Evolutionary conservation across 2,888 invertebrate genomes (phyloP), one percentile per base, ranked within the genome.

Genomic region (Drosophila nigritarsus): DNA sequence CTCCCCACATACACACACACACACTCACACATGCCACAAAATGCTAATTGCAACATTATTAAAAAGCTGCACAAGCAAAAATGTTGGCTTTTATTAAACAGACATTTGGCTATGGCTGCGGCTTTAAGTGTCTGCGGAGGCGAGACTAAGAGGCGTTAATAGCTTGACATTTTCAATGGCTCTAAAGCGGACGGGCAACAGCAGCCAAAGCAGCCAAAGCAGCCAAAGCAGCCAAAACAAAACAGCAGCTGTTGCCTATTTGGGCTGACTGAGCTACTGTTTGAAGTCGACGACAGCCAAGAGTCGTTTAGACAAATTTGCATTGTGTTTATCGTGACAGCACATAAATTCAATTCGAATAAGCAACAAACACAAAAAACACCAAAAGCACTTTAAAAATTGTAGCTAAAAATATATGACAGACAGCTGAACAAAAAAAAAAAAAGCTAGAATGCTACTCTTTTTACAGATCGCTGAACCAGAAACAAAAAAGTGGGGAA

Each of bases 121-220:
- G 75, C 66, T 68, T 64, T 69, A 73, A 87, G 82, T 82, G 88
- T 87, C 77, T 89, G 85, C 88, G 85, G 89, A 87, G 87, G 87
- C 87, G 87, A 86, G 82, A 85, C 82, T 86, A 82, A 89, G 87
- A 87, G 87, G 87, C 87, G 90, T 87, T 90, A 90, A 87, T 89
- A 66, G 81, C 75, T 88, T 90, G 86, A 90, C 86, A 86, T 86
- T 87, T 88, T 80, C 72, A 86, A 85, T 86, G 86, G 67, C 69
- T 76, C 60, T 66, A 74, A 63, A 61, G 63, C 62, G 40, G 30
- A 61, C 62, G 59, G 45, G 36, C 65, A 56, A 49, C 65, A 54
- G 0, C 45, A 55, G 2, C 51, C 51, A 7, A 30, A 30, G 30
- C 30, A 62, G 27, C 66, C 38, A 18, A 38, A 53, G 0, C 45